Base-by-base conservation (phyloP, 2,797 vertebrate species). In the Gymnoscopelus braueri region DNA sequence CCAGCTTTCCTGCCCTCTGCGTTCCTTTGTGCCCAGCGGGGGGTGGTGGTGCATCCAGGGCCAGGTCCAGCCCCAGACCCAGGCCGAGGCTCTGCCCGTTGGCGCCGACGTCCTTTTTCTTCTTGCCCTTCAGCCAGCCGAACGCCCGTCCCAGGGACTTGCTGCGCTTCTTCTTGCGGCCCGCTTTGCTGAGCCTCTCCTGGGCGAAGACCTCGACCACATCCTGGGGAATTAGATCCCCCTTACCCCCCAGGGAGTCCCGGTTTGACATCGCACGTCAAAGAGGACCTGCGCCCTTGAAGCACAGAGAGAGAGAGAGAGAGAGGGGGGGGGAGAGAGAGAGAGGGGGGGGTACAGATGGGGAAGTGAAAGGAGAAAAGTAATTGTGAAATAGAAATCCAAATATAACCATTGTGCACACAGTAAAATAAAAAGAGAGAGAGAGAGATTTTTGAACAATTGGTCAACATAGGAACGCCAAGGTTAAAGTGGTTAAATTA, bases 81-180 rank as follows among this genome's bases (percentile, higher is more conserved):
- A 92, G 72, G 49, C 90, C 87, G 11, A 66, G 75, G 80, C 66
- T 79, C 56, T 83, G 52, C 26, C 74, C 77, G 0, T 85, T 81
- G 0, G 48, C 15, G 0, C 57, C 15, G 0, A 66, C 44, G 6
- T 78, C 73, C 91, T 95, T 93, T 85, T 89, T 92, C 88, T 94
- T 94, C 81, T 93, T 95, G 39, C 95, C 91, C 80, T 96, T 95
- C 10, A 97, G 82, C 97, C 96, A 98, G 86, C 90, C 94, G 78
- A 98, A 84, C n/a, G 96, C 96, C 32, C 95, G 86, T 26, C 95
- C 91, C 56, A 98, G 78, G 24, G 95, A 93, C 56, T 84, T 91
- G 1, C 87, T 87, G 60, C 94, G 94, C 80, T 93, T 93, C 91
- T 93, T 94, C 75, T 93, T 95, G 23, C 83, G 82, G 39, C 88